Percentiles rank a stretch among this genome's conserved stretches.
Conservation (phyloP, 37 sponge, comb jelly and placozoan species). For the Hormiphora californensis region DNA sequence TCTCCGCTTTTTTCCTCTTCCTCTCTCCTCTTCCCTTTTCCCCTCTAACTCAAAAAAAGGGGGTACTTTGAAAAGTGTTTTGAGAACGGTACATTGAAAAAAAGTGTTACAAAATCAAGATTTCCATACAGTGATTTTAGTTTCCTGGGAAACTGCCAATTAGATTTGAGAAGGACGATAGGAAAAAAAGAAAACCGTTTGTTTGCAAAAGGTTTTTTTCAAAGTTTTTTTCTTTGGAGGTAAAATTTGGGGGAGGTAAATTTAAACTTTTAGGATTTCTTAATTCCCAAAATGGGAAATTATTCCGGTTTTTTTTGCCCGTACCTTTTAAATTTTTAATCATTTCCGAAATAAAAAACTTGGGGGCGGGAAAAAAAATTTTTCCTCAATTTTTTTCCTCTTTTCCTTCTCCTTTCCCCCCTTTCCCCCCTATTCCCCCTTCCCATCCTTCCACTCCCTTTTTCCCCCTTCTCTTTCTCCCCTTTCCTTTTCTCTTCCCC, state of each 20-base stretch:
- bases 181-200: no score
- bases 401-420: neutral
- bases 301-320: no score
- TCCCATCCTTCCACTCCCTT: neutral
- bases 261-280: no score
- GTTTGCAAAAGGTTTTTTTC: no score
- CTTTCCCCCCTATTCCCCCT: neutral
- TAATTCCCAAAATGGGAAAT: no score
- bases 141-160: no score
- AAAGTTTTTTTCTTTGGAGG: no score
- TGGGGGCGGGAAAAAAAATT: no score
- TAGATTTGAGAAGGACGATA: no score
- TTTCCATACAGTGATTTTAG: neutral
- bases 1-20: neutral
- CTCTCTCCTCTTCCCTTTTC: neutral
- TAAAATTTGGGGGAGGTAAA: no score
- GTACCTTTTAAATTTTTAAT: no score
- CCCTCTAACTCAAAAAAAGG: neutral
- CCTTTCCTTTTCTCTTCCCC: neutral
- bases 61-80: neutral
- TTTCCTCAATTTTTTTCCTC: neutral
- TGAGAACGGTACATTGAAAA: neutral
- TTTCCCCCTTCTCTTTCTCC: neutral
- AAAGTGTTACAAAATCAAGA: neutral
- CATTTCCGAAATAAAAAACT: no score